These are phyloP conservation scores for Gnathonemus longibarbis DNA, from an alignment of 2,113 vertebrate genomes.

Conservation along the genomic window DNA sequence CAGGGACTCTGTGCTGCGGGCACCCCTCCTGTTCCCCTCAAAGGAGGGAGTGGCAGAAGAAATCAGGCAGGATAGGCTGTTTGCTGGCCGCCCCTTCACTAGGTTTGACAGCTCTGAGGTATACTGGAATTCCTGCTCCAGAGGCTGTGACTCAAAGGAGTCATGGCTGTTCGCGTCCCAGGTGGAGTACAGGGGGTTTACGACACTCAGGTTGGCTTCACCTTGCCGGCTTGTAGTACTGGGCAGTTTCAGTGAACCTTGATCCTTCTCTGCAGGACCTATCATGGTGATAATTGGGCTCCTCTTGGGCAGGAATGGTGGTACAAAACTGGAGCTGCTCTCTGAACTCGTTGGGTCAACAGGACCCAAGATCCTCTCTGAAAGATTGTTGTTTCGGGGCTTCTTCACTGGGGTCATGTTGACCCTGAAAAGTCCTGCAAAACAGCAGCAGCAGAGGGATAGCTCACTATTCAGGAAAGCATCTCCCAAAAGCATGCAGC, in stretches of 20 bases:
- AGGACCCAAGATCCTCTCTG: constrained; percentile 60
- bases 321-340: constrained; percentile 49
- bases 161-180: constrained; percentile 69
- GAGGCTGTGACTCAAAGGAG: constrained; percentile 60
- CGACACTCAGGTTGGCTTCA: constrained; percentile 57
- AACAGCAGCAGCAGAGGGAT: not conserved
- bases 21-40: constrained; percentile 52
- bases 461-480: not conserved
- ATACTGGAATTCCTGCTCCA: constrained; percentile 59
- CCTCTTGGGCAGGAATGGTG: constrained; percentile 73
- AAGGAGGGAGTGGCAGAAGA: constrained; percentile 39
- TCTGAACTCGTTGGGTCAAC: constrained; percentile 54
- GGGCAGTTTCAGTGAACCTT: constrained; percentile 19
- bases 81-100: constrained; percentile 48
- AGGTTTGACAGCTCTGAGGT: constrained; percentile 55
- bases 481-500: not conserved
- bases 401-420: constrained; percentile 73
- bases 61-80: constrained; percentile 56
- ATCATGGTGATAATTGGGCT: constrained; percentile 63
- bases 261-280: constrained; percentile 56
- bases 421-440: constrained; percentile 67
- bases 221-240: constrained; percentile 48
- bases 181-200: constrained; percentile 69
- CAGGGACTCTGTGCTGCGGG: constrained; percentile 65
- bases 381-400: constrained; percentile 61